phyloP scores from a whole-genome alignment of 2,888 invertebrate genomes.

The Formica aserva region DNA sequence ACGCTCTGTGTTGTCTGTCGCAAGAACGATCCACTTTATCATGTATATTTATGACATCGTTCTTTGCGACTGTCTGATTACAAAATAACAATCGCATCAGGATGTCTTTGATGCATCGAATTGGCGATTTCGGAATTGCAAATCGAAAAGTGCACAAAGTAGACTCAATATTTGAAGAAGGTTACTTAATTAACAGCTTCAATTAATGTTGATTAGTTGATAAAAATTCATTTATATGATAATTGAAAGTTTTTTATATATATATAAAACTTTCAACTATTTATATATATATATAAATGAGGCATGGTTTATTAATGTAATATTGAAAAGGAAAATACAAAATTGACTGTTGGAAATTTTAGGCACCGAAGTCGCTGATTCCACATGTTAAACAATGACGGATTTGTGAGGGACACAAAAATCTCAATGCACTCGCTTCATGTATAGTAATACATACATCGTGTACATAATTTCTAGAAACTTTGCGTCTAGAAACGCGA shows the following conservation, averaged over 20 bases:
- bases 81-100: conserved; percentile 44
- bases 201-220: conserved; percentile 16
- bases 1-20: conserved; percentile 3
- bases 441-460: conserved; percentile 39
- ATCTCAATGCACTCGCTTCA: conserved; percentile 39
- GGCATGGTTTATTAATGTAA: background rate
- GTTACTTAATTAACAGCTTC: conserved; percentile 12
- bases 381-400: conserved; percentile 29
- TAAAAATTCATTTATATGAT: background rate
- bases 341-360: conserved; percentile 3
- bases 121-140: conserved; percentile 19
- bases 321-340: background rate
- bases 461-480: conserved; percentile 67
- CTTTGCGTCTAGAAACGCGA: conserved; percentile 55
- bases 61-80: conserved; percentile 54
- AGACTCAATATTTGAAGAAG: background rate
- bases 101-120: conserved; percentile 50
- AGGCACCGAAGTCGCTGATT: conserved; percentile 42
- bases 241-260: background rate
- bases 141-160: background rate
- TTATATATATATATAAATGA: background rate
- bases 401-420: conserved; percentile 25
- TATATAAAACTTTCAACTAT: background rate
- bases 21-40: conserved; percentile 10
- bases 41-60: conserved; percentile 36